Conservation (phyloP, 2,113 vertebrate genomes). For the Cyanoramphus novaezelandiae region DNA sequence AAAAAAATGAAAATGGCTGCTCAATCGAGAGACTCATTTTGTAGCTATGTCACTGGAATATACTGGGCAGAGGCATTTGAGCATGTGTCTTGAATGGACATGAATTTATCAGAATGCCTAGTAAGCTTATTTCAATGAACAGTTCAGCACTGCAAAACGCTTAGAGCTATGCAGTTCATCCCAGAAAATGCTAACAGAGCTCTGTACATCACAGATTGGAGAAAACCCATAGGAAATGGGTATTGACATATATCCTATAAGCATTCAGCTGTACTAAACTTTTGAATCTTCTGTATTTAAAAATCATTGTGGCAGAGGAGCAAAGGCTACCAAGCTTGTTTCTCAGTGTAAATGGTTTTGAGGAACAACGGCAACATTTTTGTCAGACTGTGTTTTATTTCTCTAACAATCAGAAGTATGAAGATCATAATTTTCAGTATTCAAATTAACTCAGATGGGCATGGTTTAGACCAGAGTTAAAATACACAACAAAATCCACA, state of each 20-base stretch:
- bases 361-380: not conserved
- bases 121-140: not conserved
- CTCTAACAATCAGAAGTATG: not conserved
- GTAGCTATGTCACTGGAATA: not conserved
- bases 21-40: not conserved
- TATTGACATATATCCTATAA: not conserved
- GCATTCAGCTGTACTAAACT: not conserved
- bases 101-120: constrained; percentile 1
- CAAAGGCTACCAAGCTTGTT: not conserved
- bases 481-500: not conserved
- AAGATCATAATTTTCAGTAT: not conserved
- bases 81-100: not conserved
- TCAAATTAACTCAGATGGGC: not conserved
- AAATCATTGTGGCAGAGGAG: not conserved
- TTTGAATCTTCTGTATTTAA: not conserved
- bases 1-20: not conserved
- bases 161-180: not conserved
- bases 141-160: not conserved
- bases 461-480: not conserved
- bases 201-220: not conserved
- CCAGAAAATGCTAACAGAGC: not conserved
- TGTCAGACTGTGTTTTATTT: not conserved
- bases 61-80: not conserved
- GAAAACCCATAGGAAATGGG: not conserved
- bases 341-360: not conserved